Evolutionary conservation across 2,888 invertebrate genomes (phyloP), one percentile per base, ranked within the genome.

Genomic region (Copidosoma aretas): DNA sequence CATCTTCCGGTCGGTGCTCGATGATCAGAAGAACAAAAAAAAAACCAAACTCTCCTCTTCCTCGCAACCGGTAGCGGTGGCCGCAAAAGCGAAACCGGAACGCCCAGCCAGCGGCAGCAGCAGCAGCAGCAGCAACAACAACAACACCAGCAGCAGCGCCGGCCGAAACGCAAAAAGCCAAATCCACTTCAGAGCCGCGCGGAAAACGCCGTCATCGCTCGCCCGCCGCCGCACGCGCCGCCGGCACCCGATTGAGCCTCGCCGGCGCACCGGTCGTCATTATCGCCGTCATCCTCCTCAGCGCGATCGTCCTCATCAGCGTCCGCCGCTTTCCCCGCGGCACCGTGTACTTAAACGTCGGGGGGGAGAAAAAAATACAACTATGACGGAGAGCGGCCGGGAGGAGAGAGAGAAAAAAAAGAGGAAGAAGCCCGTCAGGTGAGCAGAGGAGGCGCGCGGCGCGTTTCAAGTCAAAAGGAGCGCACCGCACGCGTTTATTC

Each of bases 401-500:
- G n/a, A 21, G 19, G 19, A 8, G 19, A n/a, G 52, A 52, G 52
- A n/a, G 52, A 52, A 5, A 19, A 19, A 21, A 21, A n/a, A 21
- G 12, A 10, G n/a, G n/a, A 21, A 21, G 14, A 0, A 46, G 15
- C 46, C 46, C n/a, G n/a, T n/a, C n/a, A n/a, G n/a, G n/a, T n/a
- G 46, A 46, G 46, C 46, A 17, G 14, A 46, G 17, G 46, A 46
- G 46, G 19, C 14, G 52, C 14, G 61, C 67, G 53, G 67, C 62
- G 57, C 56, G 61, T 14, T 22, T 41, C 61, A 66, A 67, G 58
- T 67, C 64, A 57, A 70, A 70, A 64, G 69, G 43, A 57, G 15
- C 59, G 54, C 68, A 46, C 65, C 61, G 39, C 62, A 41, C 60
- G 52, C 19, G 52, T 21, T n/a, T 52, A 22, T 53, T 53, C 59